These are phyloP conservation scores for Esperia sulphurella DNA, from an alignment of 2,888 invertebrate genomes.

Conservation along the genomic window DNA sequence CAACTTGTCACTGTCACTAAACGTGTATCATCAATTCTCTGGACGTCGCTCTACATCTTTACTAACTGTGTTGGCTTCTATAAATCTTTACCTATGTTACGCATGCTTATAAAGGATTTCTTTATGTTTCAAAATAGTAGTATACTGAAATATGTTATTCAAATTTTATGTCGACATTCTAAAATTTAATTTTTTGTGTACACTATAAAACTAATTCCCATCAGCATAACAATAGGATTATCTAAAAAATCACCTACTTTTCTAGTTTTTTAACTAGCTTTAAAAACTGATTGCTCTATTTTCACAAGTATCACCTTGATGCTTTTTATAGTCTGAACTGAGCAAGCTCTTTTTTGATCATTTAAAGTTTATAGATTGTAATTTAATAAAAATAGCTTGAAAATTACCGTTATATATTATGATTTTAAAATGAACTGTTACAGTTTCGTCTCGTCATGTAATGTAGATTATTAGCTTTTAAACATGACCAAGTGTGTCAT, in stretches of 20 bases:
- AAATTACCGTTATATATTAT: slow-evolving; percentile 23
- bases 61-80: slow-evolving; percentile 1
- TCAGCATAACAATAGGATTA: slow-evolving; percentile 2
- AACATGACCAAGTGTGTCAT: slow-evolving; percentile 20
- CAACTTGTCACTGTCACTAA: background rate
- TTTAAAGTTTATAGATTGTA: slow-evolving; percentile 21
- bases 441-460: slow-evolving; percentile 19
- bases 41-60: slow-evolving; percentile 21
- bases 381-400: slow-evolving; percentile 8
- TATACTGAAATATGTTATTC: background rate
- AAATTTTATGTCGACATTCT: background rate
- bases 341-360: slow-evolving; percentile 18
- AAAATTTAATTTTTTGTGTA: background rate
- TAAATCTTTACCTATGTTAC: background rate
- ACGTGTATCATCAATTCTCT: slow-evolving; percentile 16
- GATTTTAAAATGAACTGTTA: slow-evolving; percentile 22
- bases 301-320: slow-evolving; percentile 15
- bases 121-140: background rate
- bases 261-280: slow-evolving; percentile 8
- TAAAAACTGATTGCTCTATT: slow-evolving; percentile 8
- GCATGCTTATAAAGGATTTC: background rate
- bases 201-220: background rate
- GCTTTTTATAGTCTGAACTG: slow-evolving; percentile 15
- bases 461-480: slow-evolving; percentile 21
- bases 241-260: slow-evolving; percentile 9